Evolutionary conservation across 2,888 invertebrate species (phyloP).

Genomic region (Pogonocherus hispidulus): DNA sequence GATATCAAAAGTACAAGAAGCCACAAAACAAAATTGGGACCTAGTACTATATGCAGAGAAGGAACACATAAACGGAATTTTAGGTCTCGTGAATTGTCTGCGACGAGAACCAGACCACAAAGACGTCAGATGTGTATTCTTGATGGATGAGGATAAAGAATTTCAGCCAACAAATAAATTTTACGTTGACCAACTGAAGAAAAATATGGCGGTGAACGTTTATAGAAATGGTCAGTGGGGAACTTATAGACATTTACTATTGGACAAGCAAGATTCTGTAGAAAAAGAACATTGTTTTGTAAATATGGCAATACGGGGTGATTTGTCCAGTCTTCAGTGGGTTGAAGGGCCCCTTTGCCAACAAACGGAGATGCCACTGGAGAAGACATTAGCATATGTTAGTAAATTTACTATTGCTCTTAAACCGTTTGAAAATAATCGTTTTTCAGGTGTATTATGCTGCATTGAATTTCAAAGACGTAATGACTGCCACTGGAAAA

Average conservation of each 20-base stretch:
- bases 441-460: constrained; percentile 74
- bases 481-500: constrained; percentile 95
- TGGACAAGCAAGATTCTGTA: constrained; percentile 71
- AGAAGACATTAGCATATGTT: constrained; percentile 44
- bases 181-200: constrained; percentile 76
- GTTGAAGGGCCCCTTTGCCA: constrained; percentile 75
- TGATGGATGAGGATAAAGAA: constrained; percentile 74
- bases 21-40: constrained; percentile 53
- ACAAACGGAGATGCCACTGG: constrained; percentile 43
- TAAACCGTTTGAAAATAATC: too few species aligned
- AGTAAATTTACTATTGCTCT: too few species aligned
- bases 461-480: constrained; percentile 92
- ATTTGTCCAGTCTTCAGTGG: constrained; percentile 89
- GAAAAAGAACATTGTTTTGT: constrained; percentile 80
- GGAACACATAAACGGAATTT: constrained; percentile 81
- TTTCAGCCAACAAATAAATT: constrained; percentile 73
- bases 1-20: constrained; percentile 69
- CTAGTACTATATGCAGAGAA: constrained; percentile 77
- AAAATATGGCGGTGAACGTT: constrained; percentile 87
- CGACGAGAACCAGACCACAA: constrained; percentile 73
- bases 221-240: constrained; percentile 73
- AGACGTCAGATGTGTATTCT: constrained; percentile 69
- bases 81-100: constrained; percentile 83
- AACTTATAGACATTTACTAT: constrained; percentile 86
- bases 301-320: constrained; percentile 84